Evolutionary conservation across 2,888 invertebrate genomes (phyloP).

Genomic region (Kuschelorhynchus macadamiae): DNA sequence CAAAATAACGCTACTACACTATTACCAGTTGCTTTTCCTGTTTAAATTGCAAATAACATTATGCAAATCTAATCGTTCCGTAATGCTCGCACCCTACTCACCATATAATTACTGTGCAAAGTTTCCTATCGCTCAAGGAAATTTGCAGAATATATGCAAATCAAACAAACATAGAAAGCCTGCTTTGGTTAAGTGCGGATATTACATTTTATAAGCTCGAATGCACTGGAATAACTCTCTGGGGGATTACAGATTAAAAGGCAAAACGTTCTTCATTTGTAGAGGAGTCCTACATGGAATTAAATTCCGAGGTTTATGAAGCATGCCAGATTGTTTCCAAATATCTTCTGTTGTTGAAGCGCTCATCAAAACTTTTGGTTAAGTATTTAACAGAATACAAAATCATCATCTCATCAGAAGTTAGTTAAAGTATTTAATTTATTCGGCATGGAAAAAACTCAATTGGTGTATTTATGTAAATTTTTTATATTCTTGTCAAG

Average conservation of each 20-base stretch:
- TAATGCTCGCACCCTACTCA: slow-evolving; percentile 53
- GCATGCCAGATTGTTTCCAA: too few relatives aligned
- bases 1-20: too few relatives aligned
- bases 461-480: too few relatives aligned
- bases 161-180: slow-evolving; percentile 48
- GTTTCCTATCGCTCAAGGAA: slow-evolving; percentile 50
- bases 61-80: slow-evolving; percentile 56
- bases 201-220: slow-evolving; percentile 45
- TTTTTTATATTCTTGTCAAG: too few relatives aligned
- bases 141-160: slow-evolving; percentile 52
- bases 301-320: too few relatives aligned
- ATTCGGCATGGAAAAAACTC: too few relatives aligned
- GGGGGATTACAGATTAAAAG: slow-evolving; percentile 11
- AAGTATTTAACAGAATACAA: too few relatives aligned
- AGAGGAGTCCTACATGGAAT: too few relatives aligned
- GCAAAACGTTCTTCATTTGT: background rate
- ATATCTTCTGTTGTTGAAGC: too few relatives aligned
- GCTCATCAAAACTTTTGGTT: too few relatives aligned
- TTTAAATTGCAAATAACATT: slow-evolving; percentile 52
- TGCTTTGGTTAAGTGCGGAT: slow-evolving; percentile 46
- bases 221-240: slow-evolving; percentile 35
- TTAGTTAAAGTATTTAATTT: too few relatives aligned
- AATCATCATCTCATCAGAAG: too few relatives aligned
- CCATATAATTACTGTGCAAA: slow-evolving; percentile 53
- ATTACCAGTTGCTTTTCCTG: slow-evolving; percentile 46